phyloP scores from a whole-genome alignment of 2,797 vertebrate genomes.

The Vipera latastei region DNA sequence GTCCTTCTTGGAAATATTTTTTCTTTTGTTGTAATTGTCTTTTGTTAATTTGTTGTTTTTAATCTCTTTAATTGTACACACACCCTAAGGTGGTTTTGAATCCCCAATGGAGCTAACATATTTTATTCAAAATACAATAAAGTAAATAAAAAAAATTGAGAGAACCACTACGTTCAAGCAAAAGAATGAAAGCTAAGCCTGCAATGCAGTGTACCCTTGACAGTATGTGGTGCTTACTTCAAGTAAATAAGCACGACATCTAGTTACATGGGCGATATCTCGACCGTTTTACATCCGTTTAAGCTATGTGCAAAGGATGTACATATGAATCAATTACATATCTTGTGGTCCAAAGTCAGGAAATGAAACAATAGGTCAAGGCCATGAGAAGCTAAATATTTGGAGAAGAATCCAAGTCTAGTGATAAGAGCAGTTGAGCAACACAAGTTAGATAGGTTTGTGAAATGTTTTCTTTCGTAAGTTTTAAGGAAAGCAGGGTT shows the following conservation, averaged over 20 bases:
- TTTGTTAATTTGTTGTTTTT: neutral
- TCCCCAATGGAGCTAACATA: neutral
- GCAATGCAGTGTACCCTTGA: neutral
- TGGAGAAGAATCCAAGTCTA: neutral
- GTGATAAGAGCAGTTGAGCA: slow-evolving; percentile 8
- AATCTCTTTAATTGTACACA: neutral
- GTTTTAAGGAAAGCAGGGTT: neutral
- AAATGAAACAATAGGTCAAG: neutral
- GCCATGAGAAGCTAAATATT: neutral
- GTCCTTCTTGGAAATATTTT: neutral
- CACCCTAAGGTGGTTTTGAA: neutral
- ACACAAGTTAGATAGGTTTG: neutral
- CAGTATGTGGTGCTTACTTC: neutral
- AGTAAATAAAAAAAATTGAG: neutral
- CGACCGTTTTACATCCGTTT: neutral
- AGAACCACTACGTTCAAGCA: neutral
- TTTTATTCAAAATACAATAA: neutral
- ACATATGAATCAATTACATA: neutral
- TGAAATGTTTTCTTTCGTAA: neutral
- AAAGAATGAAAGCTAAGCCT: neutral
- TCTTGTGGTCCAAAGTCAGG: neutral
- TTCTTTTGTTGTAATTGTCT: neutral
- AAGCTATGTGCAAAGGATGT: neutral
- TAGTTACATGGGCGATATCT: neutral
- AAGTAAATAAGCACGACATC: neutral